These are phyloP conservation scores for Dryas iulia DNA, from an alignment of 1,140 invertebrate genomes.

Conservation along the genomic window DNA sequence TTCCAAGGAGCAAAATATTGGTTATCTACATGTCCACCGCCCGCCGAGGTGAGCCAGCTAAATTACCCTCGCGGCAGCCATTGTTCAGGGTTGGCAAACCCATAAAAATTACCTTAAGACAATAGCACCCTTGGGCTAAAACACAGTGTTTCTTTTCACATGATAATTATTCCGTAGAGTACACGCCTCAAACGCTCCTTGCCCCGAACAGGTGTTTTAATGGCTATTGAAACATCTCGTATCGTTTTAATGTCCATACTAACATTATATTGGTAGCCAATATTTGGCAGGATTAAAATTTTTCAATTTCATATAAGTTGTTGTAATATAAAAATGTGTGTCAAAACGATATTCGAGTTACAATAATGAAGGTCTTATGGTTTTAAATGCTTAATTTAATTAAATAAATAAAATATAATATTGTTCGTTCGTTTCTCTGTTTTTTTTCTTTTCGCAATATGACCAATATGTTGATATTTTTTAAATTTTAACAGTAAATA, in stretches of 20 bases:
- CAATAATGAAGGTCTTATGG: slow-evolving; percentile 19
- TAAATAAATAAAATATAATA: background rate
- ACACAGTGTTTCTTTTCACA: slow-evolving; percentile 62
- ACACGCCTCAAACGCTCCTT: slow-evolving; percentile 59
- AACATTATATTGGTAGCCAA: slow-evolving; percentile 24
- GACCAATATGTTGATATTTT: too few species aligned
- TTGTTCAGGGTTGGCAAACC: slow-evolving; percentile 70
- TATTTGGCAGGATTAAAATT: slow-evolving; percentile 31
- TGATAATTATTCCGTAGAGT: slow-evolving; percentile 51
- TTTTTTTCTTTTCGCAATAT: too few species aligned
- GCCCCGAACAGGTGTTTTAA: slow-evolving; percentile 63
- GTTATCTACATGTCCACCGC: slow-evolving; percentile 32
- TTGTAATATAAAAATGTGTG: slow-evolving; percentile 14
- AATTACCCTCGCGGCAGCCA: slow-evolving; percentile 48
- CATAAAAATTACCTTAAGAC: slow-evolving; percentile 77
- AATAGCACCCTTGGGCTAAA: slow-evolving; percentile 69
- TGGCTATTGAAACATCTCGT: slow-evolving; percentile 34
- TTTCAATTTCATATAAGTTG: slow-evolving; percentile 13
- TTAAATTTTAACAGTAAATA: too few species aligned
- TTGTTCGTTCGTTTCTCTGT: background rate
- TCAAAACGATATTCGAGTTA: slow-evolving; percentile 9
- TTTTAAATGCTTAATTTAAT: slow-evolving; percentile 9
- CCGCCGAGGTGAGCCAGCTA: slow-evolving; percentile 28
- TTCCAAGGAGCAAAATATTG: background rate
- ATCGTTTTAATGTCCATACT: slow-evolving; percentile 34